Base-by-base conservation (phyloP, 2,113 vertebrate species). In the Chlorodrepanis virens region DNA sequence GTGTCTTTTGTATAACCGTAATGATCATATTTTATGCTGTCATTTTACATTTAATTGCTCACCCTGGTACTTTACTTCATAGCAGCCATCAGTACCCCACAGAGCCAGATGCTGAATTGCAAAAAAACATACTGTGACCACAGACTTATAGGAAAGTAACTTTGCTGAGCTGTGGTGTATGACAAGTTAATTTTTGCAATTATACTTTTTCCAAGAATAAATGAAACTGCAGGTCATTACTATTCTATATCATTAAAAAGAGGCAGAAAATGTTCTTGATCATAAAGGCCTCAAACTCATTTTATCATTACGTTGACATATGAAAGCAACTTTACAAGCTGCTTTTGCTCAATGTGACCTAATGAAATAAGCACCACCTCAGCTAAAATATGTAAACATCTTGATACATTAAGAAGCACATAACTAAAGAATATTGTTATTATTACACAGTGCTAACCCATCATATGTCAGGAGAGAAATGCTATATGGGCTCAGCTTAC, bases 1-100 rank as follows among this genome's bases (percentile, higher is more conserved):
- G 98, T 98, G 98, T 97, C 98, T 99, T 99, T 98, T 98, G 98
- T 98, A 97, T 96, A 98, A 98, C 97, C 94, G 97, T 98, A 99
- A 99, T 99, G 98, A 99, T 98, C 98, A 98, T 99, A 99, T 99
- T 98, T 98, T 98, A 98, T 98, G 97, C 98, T 98, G 98, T 98
- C 98, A 98, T 95, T 98, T 97, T 98, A 97, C 98, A 98, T 98
- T 98, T 98, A 98, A 98, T 98, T 98, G 98, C 98, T 98, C 97
- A 96, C 98, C 97, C 97, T 97, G 96, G 98, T 98, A 97, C 98
- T 98, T 98, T 98, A 98, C 98, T 97, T 98, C 98, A 97, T 94
- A 98, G 98, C 98, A 98, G 98, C 98, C 98, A 98, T 98, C 98
- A 98, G 98, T 97, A 98, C 94, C 98, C 98, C 98, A 98, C 98